A percentile compares a stretch with the other conserved stretches of the same genome.
Conservation (phyloP, 2,113 vertebrate species). For the Rhynchopsitta pachyrhyncha region DNA sequence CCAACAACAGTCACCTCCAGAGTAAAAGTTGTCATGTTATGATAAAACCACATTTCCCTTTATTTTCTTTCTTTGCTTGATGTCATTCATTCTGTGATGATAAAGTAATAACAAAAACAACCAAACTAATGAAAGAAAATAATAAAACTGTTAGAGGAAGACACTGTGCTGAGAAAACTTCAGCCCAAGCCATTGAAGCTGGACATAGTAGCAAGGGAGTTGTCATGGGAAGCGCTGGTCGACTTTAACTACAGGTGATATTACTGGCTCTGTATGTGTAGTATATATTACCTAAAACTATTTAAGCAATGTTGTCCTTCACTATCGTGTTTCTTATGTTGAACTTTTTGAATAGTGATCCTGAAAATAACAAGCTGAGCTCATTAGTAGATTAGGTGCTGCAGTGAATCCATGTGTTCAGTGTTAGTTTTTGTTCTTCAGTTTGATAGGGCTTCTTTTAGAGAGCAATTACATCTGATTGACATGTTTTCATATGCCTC, state of each 20-base stretch:
- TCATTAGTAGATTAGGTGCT: conserved; percentile 92
- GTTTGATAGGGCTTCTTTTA: conserved; percentile 84
- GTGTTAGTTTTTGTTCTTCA: conserved; percentile 73
- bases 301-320: conserved; percentile 79
- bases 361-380: conserved; percentile 85
- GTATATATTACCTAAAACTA: conserved; percentile 9
- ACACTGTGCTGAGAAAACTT: neutral
- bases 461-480: conserved; percentile 92
- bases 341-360: conserved; percentile 72
- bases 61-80: neutral
- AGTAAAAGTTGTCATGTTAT: neutral
- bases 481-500: conserved; percentile 87
- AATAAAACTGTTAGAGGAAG: neutral
- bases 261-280: neutral
- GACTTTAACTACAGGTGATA: neutral
- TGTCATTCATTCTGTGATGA: neutral
- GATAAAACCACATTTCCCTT: neutral
- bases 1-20: neutral
- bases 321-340: conserved; percentile 78
- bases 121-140: neutral
- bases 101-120: neutral
- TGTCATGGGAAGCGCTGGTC: neutral
- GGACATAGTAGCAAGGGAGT: neutral
- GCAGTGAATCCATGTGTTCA: conserved; percentile 84
- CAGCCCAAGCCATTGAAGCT: neutral